Base-by-base conservation (phyloP, 2,113 vertebrate genomes). In the Ovibos moschatus region DNA sequence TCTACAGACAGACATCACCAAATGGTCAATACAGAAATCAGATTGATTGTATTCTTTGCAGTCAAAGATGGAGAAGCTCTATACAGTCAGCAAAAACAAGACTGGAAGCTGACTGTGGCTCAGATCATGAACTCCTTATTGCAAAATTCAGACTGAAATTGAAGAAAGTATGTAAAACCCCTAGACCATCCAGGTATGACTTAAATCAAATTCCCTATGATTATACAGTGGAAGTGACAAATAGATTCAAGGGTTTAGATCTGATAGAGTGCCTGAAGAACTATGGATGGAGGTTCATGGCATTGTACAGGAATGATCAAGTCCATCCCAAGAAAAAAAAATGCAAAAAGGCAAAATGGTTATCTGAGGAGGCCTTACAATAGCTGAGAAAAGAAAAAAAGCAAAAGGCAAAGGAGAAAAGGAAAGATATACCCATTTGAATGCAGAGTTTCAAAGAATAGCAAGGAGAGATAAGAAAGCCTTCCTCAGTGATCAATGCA, bases 41-140 rank as follows among this genome's bases (percentile, higher is more conserved):
- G 62, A 64, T n/a, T 64, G 62, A 64, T n/a, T 64, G 16, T 64
- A 64, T n/a, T 64, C 62, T 64, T 64, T n/a, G 62, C 15, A 64
- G 62, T 7, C 62, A n/a, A 64, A 7, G 62, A 17, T 64, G 62
- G 62, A n/a, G 62, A 64, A n/a, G 62, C 62, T n/a, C 62, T 64
- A n/a, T 9, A 17, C 33, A 64, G 15, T n/a, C 30, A 64, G 33
- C 15, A 17, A 17, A 64, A 64, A 64, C 7, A 64, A 64, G 30
- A 64, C 30, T 0, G 0, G 62, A 15, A 64, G 62, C 7, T 64
- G 33, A 64, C 62, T 64, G 4, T 9, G 62, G 7, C 30, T n/a
- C 62, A 64, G 62, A 55, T 55, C 17, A n/a, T 64, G 62, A 64
- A 64, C 15, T 64, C 30, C 62, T n/a, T 64, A 64, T n/a, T 64